Evolutionary conservation across 2,113 vertebrate species (phyloP), one percentile per base, ranked within the genome.

Genomic region (Pelecanus crispus): DNA sequence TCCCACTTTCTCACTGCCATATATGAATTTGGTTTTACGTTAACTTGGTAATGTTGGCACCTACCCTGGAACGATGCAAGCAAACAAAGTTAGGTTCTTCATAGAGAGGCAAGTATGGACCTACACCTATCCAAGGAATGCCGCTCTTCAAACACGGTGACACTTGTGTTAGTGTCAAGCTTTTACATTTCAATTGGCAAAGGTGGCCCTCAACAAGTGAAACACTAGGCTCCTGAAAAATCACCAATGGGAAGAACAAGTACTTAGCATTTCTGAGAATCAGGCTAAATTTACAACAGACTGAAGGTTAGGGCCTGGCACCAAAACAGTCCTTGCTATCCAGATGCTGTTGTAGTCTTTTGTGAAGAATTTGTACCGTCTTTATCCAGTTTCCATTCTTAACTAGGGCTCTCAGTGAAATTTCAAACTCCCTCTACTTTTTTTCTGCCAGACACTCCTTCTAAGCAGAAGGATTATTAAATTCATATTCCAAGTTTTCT

Each of bases 341-440:
- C 96, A 96, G 86, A 96, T 34, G 77, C 77, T 79, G 94, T 65
- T 90, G 92, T 95, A 94, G 95, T 95, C 83, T 91, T 96, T 88
- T 80, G 58, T 88, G 83, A 95, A 95, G 94, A 95, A 97, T 94
- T 94, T 97, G 63, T 92, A 83, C 80, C 38, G 67, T 74, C 59
- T 94, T 96, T 84, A 92, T 96, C 88, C 92, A 96, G 83, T 94
- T 96, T 97, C 90, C 94, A 92, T 90, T 94, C 95, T 90, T 92
- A 90, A 93, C 79, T 71, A 67, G 11, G 49, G 44, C 44, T 78
- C 58, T 65, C 73, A 68, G 58, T 32, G 61, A 91, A 91, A 80
- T 65, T 87, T 96, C 67, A 81, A 95, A 91, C 29, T 81, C 70
- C 45, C 34, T 63, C 55, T 86, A 32, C 13, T 36, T 82, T 72